Evolutionary conservation across 2,797 vertebrate genomes (phyloP), one percentile per base, ranked within the genome.

Genomic region (Macrochelys suwanniensis): DNA sequence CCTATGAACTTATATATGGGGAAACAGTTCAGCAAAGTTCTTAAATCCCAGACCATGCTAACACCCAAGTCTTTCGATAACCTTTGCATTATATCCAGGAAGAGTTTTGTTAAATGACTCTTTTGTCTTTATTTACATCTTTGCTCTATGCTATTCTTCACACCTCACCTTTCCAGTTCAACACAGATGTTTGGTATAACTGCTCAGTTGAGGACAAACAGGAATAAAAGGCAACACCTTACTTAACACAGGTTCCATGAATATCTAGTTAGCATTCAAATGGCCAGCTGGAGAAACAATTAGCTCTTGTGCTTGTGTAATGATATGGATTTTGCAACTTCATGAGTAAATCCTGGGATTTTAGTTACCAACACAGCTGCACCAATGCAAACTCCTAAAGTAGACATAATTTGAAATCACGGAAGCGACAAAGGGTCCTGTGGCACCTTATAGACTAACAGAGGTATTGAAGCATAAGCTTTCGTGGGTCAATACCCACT

Each of bases 291-390:
- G 91, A 81, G 57, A 93, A 56, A 92, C 61, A 45, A 94, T 94
- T 9, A 90, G 61, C 79, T 93, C 93, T 97, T 93, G 83, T 3
- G 0, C 65, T 68, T 37, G 17, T 68, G n/a, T 37, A 81, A 90
- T 95, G 61, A 80, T 76, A 77, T 68, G 88, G 80, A 82, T 50
- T 93, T 78, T 79, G 82, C 87, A 50, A 74, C 68, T 92, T 96
- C 89, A 88, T 81, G 51, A 88, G 10, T 80, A 86, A 81, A 68
- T 10, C 42, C 53, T 16, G 50, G 53, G 65, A 80, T 54, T 31
- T 79, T 92, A 92, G 84, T 87, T 82, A 28, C 82, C 80, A 82
- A 93, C 85, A 83, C 76, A 78, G 45, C 71, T 88, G 45, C 81
- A 90, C 87, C 53, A 5, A 6, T 47, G 15, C 45, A 88, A 80